These are phyloP conservation scores for Glandiceps talaboti DNA, from an alignment of 53 echinoderm and acorn worm species.

Conservation along the genomic window DNA sequence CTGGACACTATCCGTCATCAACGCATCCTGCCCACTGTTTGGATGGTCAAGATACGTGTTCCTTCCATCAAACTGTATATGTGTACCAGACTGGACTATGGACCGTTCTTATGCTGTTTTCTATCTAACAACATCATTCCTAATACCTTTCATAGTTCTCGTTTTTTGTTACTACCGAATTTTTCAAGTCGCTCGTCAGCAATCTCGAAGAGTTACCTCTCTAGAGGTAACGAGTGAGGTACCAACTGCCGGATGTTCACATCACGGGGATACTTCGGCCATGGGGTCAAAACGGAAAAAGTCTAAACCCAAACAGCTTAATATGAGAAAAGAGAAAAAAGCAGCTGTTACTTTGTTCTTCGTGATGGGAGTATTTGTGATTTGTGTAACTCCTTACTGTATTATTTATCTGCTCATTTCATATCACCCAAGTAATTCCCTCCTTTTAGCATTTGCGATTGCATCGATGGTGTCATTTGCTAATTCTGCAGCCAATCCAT, in stretches of 20 bases:
- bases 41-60: conserved; percentile 74
- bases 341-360: conserved; percentile 61
- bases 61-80: conserved; percentile 66
- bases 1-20: conserved; percentile 46
- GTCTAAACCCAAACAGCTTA: conserved; percentile 3
- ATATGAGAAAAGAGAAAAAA: conserved; percentile 74
- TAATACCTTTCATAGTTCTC: conserved; percentile 52
- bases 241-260: not conserved
- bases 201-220: conserved; percentile 53
- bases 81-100: conserved; percentile 59
- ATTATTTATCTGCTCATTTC: conserved; percentile 53
- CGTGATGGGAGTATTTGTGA: conserved; percentile 71
- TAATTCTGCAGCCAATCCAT: conserved; percentile 78
- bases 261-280: conserved; percentile 8
- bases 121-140: conserved; percentile 46
- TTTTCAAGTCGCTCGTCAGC: conserved; percentile 60
- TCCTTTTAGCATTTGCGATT: conserved; percentile 41
- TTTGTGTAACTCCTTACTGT: conserved; percentile 76
- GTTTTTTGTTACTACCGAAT: conserved; percentile 70
- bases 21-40: conserved; percentile 52
- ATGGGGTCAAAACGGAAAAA: conserved; percentile 12
- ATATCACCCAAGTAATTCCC: conserved; percentile 16
- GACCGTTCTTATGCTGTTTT: conserved; percentile 42
- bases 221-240: conserved; percentile 50
- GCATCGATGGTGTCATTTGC: conserved; percentile 72